Evolutionary conservation across 2,797 vertebrate species (phyloP).

Genomic region (Siniperca scherzeri): DNA sequence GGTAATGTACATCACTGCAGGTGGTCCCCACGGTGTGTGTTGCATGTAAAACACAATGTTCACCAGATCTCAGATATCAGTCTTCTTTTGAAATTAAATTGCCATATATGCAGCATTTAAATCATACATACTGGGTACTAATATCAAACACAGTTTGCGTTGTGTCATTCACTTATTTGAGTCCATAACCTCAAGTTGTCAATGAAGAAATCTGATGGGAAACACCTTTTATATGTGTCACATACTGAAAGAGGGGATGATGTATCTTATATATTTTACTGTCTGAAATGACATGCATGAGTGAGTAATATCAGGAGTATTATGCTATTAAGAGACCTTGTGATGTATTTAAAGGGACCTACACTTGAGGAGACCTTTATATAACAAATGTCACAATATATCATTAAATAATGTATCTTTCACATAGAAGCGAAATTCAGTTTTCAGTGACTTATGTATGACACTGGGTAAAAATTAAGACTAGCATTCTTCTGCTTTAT

Average conservation of each 20-base stretch:
- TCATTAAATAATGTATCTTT: neutral
- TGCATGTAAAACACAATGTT: neutral
- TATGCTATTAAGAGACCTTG: neutral
- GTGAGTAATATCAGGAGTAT: neutral
- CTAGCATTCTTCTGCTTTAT: neutral
- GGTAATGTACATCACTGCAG: constrained; percentile 16
- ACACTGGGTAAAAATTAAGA: neutral
- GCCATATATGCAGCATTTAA: neutral
- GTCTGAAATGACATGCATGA: neutral
- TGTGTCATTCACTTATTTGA: neutral
- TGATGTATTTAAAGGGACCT: neutral
- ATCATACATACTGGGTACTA: neutral
- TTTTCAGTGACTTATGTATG: neutral
- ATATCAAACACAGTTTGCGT: neutral
- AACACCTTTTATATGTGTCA: neutral
- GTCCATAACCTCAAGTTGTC: neutral
- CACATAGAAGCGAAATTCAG: neutral
- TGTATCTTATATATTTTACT: neutral
- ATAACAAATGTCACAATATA: neutral
- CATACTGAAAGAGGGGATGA: neutral
- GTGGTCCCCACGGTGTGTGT: constrained; percentile 2
- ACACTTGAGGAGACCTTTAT: neutral
- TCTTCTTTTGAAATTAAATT: constrained; percentile 11
- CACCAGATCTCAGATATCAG: neutral
- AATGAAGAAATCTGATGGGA: neutral